Evolutionary conservation across 1,140 invertebrate genomes (phyloP), one percentile per base, ranked within the genome.

Genomic region (Macrosteles quadrilineatus): DNA sequence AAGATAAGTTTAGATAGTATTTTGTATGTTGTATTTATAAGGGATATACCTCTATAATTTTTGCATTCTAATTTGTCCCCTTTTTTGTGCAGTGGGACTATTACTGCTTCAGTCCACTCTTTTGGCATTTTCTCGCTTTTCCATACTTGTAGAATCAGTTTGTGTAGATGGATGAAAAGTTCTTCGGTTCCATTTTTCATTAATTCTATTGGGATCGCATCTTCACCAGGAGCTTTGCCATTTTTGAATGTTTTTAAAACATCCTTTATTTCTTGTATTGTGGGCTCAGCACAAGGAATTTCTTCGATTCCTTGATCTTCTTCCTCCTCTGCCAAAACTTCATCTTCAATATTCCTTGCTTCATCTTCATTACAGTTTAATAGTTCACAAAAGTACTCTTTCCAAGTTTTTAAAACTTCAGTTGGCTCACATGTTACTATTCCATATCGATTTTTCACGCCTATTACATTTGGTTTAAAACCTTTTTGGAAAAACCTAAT

Each of bases 21-120:
- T 40, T 75, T 75, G 21, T 75, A 71, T 21, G 67, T 40, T 6
- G 45, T 55, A 68, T 4, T 62, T 14, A 75, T 36, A 17, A 74
- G 47, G 1, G 72, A 71, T 27, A 75, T 75, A 14, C 75, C 75
- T 55, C 76, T 67, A 55, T 78, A 78, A 64, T 76, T 77, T 2
- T 65, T 62, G 25, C 68, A 71, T 25, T 75, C 47, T 23, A 47
- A 19, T 62, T 71, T 72, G 45, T 75, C 71, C 19, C 75, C 73
- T 73, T 78, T 78, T 67, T 77, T 76, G 43, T 72, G 66, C 14
- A 76, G 40, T 21, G 75, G 73, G 11, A 36, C 27, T 14, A 76
- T 71, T 31, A 76, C 68, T 17, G 32, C 32, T 6, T 36, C 4
- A 6, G 4, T 36, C 32, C 32, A 36, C 4, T 36, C 32, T 36